Conservation (phyloP, 2,888 invertebrate species). For the Arge pagana region DNA sequence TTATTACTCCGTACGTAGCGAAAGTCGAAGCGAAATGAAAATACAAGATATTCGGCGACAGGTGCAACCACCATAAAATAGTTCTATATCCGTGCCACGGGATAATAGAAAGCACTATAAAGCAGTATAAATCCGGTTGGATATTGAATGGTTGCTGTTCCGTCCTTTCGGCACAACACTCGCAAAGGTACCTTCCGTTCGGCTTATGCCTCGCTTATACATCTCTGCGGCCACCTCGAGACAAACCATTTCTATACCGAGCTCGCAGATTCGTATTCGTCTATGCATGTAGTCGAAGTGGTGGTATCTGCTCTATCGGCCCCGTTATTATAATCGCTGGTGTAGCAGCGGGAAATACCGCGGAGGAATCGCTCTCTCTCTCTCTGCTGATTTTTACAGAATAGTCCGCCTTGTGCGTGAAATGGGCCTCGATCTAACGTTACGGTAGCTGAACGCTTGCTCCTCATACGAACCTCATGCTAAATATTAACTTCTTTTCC, state of each 20-base stretch:
- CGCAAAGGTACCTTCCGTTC: too few species aligned
- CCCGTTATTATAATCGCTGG: constrained; percentile 21
- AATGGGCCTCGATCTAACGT: constrained; percentile 13
- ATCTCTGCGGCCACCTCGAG: too few species aligned
- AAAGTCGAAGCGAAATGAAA: constrained; percentile 21
- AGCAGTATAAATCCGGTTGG: constrained; percentile 26
- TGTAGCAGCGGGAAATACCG: too few species aligned
- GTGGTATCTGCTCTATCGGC: constrained; percentile 15
- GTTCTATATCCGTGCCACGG: constrained; percentile 24
- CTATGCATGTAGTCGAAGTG: too few species aligned
- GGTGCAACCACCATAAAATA: constrained; percentile 25
- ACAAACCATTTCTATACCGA: too few species aligned
- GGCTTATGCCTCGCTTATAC: too few species aligned
- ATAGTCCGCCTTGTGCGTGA: constrained; percentile 15
- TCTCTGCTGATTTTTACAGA: too few species aligned
- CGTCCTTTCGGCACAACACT: constrained; percentile 19
- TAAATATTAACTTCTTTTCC: constrained; percentile 16
- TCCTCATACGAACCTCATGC: constrained; percentile 19
- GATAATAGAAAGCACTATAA: constrained; percentile 25
- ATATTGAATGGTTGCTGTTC: constrained; percentile 27
- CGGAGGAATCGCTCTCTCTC: too few species aligned
- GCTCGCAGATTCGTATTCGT: too few species aligned
- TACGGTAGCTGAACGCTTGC: constrained; percentile 8
- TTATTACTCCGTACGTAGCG: constrained; percentile 15
- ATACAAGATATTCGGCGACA: constrained; percentile 26